A percentile compares a stretch with the other conserved stretches of the same genome.
phyloP scores from a whole-genome alignment of 2,888 invertebrate genomes.

The Sepioteuthis lessoniana region DNA sequence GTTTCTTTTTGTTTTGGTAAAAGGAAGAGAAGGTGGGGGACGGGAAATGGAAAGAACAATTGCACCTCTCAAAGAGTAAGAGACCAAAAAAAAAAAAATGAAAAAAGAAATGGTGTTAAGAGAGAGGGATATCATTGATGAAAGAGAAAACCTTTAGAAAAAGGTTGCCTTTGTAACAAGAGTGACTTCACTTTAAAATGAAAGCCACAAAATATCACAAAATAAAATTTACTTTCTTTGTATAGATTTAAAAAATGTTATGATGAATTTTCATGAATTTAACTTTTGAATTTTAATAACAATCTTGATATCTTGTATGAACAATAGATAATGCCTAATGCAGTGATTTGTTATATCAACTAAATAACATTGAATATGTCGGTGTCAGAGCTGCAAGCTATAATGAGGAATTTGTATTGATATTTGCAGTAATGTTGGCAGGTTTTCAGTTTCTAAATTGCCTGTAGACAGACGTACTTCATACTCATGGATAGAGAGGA shows the following conservation, averaged over 20 bases:
- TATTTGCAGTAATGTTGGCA: not conserved
- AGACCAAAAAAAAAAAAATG: not conserved
- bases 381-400: too few species aligned
- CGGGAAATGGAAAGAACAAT: not conserved
- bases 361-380: not conserved
- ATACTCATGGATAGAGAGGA: not conserved
- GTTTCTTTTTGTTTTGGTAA: not conserved
- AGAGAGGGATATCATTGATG: not conserved
- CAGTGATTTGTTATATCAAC: not conserved
- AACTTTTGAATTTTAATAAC: not conserved
- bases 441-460: not conserved
- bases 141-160: not conserved
- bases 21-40: not conserved
- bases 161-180: not conserved
- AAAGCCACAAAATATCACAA: not conserved
- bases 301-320: not conserved
- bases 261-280: not conserved
- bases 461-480: not conserved
- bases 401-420: not conserved
- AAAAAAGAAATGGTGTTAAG: not conserved
- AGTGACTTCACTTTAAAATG: not conserved
- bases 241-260: not conserved
- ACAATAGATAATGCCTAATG: not conserved
- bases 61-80: not conserved
- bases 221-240: conserved; percentile 1